Percentiles rank a stretch among this genome's conserved stretches.
Evolutionary conservation across 2,888 invertebrate genomes (phyloP).

Genomic region (Automeris io): DNA sequence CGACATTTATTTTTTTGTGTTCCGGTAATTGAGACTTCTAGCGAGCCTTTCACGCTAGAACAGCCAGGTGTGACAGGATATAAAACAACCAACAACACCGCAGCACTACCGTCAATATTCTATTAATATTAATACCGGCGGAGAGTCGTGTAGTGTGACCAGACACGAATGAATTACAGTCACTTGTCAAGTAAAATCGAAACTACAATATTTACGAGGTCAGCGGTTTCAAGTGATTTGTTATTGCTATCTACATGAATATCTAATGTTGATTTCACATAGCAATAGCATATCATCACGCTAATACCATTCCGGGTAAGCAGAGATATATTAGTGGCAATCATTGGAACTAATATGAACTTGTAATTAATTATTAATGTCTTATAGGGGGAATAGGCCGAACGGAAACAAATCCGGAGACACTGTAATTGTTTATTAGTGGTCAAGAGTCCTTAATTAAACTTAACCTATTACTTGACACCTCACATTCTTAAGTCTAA

Average conservation of each 20-base stretch:
- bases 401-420: no score
- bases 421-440: no score
- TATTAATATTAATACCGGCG: constrained; percentile 33
- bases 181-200: constrained; percentile 12
- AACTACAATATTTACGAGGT: constrained; percentile 11
- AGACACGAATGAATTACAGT: constrained; percentile 17
- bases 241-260: constrained; percentile 9
- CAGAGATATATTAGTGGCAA: no score
- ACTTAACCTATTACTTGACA: no score
- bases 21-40: constrained; percentile 6
- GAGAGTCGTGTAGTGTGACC: constrained; percentile 19
- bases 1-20: constrained; percentile 1
- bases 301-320: no score
- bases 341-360: no score
- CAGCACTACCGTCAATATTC: constrained; percentile 13
- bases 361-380: no score
- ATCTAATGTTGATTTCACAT: constrained; percentile 9
- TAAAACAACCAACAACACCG: constrained; percentile 24
- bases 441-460: no score
- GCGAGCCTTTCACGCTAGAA: background rate
- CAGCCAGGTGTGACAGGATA: constrained; percentile 24
- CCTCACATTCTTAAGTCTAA: no score
- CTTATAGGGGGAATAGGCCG: no score
- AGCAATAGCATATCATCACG: no score
- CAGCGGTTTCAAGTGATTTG: constrained; percentile 6